These are phyloP conservation scores for Vannuccia rotundouncinata DNA, from an alignment of 2,888 invertebrate genomes.

Conservation along the genomic window DNA sequence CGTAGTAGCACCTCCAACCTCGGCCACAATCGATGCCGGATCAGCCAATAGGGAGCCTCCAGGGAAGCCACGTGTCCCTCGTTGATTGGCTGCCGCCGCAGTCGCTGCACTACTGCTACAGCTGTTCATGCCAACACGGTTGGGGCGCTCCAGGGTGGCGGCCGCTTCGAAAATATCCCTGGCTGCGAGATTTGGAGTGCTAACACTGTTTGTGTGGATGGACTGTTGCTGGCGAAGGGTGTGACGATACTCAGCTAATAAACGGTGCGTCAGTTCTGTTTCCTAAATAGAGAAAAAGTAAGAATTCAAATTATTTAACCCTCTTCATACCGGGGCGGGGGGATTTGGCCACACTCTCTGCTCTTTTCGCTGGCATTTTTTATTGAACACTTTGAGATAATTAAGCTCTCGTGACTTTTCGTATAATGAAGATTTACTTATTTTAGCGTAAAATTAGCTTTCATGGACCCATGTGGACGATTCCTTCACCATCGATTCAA, in stretches of 20 bases:
- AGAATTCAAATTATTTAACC: neutral
- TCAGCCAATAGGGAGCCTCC: neutral
- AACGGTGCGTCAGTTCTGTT: neutral
- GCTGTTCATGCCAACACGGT: neutral
- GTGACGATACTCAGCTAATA: neutral
- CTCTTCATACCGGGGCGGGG: no score
- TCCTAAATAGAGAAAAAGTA: neutral
- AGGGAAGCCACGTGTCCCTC: neutral
- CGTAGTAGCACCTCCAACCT: neutral
- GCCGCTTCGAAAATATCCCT: neutral
- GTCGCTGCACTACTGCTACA: neutral
- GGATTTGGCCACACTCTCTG: no score
- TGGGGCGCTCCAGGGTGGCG: neutral
- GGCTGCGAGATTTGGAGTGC: neutral
- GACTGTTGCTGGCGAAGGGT: neutral
- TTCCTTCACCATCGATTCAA: no score
- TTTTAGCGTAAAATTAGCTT: no score
- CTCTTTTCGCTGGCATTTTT: no score
- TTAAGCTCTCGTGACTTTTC: no score
- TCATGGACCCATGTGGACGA: no score
- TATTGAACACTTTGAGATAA: no score
- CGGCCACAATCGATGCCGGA: neutral
- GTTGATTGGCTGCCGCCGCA: neutral
- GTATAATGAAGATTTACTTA: no score
- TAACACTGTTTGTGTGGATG: slow-evolving; percentile 16